Base-by-base conservation (phyloP, 2,888 invertebrate species). In the Drosophila paranaensis region DNA sequence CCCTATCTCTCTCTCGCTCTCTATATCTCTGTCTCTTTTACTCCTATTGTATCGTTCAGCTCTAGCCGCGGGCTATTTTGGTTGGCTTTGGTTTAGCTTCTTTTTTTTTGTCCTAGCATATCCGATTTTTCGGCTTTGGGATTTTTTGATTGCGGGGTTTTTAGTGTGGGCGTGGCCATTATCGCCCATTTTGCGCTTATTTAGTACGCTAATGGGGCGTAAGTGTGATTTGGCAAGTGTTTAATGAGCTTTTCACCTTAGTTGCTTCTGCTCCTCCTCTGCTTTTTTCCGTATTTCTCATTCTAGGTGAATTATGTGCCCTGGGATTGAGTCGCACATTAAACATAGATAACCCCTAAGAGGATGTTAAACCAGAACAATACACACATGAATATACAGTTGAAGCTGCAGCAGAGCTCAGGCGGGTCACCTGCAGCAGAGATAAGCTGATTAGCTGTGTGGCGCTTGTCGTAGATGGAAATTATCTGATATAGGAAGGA, bases 181-280 rank as follows among this genome's bases (percentile, higher is more conserved):
- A 74, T 77, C 53, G 54, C 62, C 73, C 71, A 58, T 77, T 84
- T 83, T 85, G 76, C 80, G 85, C 83, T 86, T 87, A 82, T 85
- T 81, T 83, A 81, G 86, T 83, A 77, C 71, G 75, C 82, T 85
- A 85, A 87, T 86, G 85, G 86, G 82, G 82, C 83, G 82, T 81
- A 85, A 81, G 88, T 83, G 82, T 85, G 79, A 87, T 87, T 88
- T 76, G 73, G 84, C 79, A 82, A 85, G 82, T 84, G 84, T 85
- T 85, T 86, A 85, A 85, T 86, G 82, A 86, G 86, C 82, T 86
- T 85, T 84, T 66, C 77, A 84, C 73, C 74, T 81, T 80, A 62
- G 48, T 50, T 46, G 46, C 16, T 14, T 37, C 42, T 35, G 13
- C 25, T 8, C 20, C 20, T 20, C 20, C 20, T 20, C 20, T 20